These are phyloP conservation scores for Zosterops pallidus DNA, from an alignment of 2,113 vertebrate species.

Conservation along the genomic window DNA sequence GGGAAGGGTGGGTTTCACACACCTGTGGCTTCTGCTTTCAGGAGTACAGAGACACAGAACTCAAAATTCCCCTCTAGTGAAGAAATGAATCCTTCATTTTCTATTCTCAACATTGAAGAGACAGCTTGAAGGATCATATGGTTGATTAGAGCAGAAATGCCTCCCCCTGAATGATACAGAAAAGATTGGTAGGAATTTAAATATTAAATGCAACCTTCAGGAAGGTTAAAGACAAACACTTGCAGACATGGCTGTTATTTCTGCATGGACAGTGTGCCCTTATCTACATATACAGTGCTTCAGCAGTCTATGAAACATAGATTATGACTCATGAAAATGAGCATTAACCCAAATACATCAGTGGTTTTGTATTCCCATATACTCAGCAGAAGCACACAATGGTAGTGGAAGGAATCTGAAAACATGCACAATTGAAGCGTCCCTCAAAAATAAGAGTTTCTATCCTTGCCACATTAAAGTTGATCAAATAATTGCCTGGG, in stretches of 20 bases:
- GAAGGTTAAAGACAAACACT: neutral
- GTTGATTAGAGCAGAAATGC: neutral
- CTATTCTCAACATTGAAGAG: neutral
- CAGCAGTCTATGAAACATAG: neutral
- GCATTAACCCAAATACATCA: neutral
- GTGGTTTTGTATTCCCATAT: neutral
- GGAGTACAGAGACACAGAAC: neutral
- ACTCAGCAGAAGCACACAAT: neutral
- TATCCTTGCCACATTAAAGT: neutral
- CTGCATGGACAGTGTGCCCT: neutral
- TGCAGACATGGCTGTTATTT: neutral
- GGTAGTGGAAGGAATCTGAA: neutral
- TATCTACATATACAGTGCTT: neutral
- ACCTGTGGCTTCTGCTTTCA: neutral
- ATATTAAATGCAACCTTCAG: neutral
- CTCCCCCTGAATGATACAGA: neutral
- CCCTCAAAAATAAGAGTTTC: neutral
- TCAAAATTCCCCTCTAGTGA: neutral
- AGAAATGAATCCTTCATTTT: slow-evolving; percentile 1
- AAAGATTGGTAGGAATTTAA: neutral
- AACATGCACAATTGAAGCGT: neutral
- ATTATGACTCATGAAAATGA: neutral
- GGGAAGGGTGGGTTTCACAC: rapidly evolving
- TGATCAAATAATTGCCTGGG: neutral
- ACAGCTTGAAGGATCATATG: neutral